Conservation (phyloP, 2,888 invertebrate species). For the Ormyrus labotus region DNA sequence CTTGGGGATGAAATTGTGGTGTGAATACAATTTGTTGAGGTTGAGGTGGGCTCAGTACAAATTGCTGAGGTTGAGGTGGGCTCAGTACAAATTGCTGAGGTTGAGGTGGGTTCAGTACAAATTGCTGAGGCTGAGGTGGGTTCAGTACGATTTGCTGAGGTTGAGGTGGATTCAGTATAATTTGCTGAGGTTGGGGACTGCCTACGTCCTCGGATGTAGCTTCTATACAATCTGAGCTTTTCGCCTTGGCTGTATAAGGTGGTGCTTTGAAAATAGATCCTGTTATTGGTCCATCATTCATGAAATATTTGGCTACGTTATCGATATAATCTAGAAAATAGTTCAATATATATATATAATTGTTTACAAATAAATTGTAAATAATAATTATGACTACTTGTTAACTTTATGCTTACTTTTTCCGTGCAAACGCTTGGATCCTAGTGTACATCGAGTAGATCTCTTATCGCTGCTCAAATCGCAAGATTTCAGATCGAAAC, state of each 20-base stretch:
- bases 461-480: slow-evolving; percentile 45
- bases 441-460: slow-evolving; percentile 47
- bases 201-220: not conserved
- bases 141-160: slow-evolving; percentile 4
- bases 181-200: slow-evolving; percentile 16
- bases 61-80: not conserved
- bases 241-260: not conserved
- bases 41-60: not conserved
- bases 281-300: slow-evolving; percentile 62
- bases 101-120: not conserved
- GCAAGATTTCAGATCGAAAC: slow-evolving; percentile 50
- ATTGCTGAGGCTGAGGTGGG: not conserved
- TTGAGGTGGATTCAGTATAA: not conserved
- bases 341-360: too few species aligned
- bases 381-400: too few species aligned
- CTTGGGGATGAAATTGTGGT: not conserved
- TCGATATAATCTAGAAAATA: slow-evolving; percentile 63
- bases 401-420: slow-evolving; percentile 31
- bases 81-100: slow-evolving; percentile 5
- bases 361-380: too few species aligned
- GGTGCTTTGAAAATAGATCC: slow-evolving; percentile 55
- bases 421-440: slow-evolving; percentile 21
- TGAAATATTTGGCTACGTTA: slow-evolving; percentile 67
- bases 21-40: not conserved
- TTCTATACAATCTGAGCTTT: slow-evolving; percentile 17